Conservation (phyloP, 2,113 vertebrate genomes). For the Onychostoma macrolepis region DNA sequence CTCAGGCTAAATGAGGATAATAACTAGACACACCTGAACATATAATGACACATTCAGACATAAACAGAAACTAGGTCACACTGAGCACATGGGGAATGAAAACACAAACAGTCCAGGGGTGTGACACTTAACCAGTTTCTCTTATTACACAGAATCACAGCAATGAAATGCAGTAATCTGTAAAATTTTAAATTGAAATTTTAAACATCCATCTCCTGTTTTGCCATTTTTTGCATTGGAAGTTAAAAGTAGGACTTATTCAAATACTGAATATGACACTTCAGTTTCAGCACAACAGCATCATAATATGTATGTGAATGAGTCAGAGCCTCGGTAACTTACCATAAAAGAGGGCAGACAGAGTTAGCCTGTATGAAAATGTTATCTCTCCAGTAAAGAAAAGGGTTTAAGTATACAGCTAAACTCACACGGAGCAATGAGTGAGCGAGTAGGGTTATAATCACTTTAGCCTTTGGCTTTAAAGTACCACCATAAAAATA, state of each 20-base stretch:
- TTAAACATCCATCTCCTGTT: background rate
- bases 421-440: background rate
- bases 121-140: background rate
- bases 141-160: background rate
- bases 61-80: no score
- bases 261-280: background rate
- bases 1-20: no score
- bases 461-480: background rate
- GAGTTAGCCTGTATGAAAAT: constrained; percentile 1
- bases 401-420: background rate
- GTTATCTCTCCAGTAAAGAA: background rate
- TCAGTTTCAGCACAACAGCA: background rate
- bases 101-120: no score
- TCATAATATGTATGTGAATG: background rate
- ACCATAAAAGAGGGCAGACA: constrained; percentile 13
- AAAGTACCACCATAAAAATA: background rate
- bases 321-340: background rate
- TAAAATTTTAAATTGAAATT: background rate
- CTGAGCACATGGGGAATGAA: no score
- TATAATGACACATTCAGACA: no score
- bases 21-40: no score
- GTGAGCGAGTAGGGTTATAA: background rate
- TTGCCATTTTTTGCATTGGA: background rate
- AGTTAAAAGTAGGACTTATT: background rate
- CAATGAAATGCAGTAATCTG: background rate